Evolutionary conservation across 2,113 vertebrate genomes (phyloP), one percentile per base, ranked within the genome.

Genomic region (Rhagologus leucostigma): DNA sequence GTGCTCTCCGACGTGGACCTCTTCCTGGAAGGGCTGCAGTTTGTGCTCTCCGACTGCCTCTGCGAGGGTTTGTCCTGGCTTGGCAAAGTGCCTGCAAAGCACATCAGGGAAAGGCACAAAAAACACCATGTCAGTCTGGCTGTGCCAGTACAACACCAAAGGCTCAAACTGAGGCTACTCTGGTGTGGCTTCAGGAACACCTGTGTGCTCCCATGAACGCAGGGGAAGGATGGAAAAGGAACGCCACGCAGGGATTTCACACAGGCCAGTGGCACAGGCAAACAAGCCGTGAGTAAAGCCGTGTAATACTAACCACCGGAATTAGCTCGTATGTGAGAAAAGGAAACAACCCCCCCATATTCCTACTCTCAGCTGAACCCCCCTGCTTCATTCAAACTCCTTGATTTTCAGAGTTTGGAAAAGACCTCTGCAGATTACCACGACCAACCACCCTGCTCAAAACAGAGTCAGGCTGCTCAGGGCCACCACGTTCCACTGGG

Each of bases 11-110:
- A 98, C 0, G 92, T 87, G 32, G 98, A 98, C 50, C 98, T 97
- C 95, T 98, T 98, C 46, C 97, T 96, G 68, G 98, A 97, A 59
- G 98, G 98, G 84, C 98, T 98, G 93, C 97, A 97, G 32, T 32
- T 97, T 60, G 96, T 97, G 96, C 95, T 98, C 87, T 98, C 98
- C 2, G 97, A 50, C 22, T 95, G 93, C 63, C 97, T 96, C 92
- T 98, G 98, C 7, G 96, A 96, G 84, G 97, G 92, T 85, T 98
- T 98, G 68, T 98, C 98, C 91, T 97, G 97, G 42, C 90, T 33
- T 84, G 98, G 96, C 91, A 98, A 95, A 53, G 97, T 77, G 91
- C 97, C 98, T 98, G 84, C 47, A 90, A 76, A 82, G 84, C 59
- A 89, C 30, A 95, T 30, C 57, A 52, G 53, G 69, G 78, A 94